Conservation (phyloP, 2,797 vertebrate species). For the Parauchenoglanis punctatus region DNA sequence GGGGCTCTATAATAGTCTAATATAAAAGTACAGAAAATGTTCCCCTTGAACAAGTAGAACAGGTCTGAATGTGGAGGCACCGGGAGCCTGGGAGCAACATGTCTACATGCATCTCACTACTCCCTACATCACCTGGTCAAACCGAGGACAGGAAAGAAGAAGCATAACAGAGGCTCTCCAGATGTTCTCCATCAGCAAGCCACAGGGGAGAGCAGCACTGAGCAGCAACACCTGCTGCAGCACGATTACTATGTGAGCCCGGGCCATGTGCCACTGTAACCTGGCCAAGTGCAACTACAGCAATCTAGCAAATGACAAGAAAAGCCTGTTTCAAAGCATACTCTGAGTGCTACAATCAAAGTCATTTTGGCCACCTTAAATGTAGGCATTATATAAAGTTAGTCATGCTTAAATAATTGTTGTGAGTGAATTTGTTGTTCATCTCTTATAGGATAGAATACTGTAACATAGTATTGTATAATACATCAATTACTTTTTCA, state of each 20-base stretch:
- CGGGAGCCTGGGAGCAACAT: constrained; percentile 79
- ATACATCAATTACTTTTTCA: background rate
- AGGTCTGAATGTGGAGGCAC: constrained; percentile 70
- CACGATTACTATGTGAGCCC: constrained; percentile 63
- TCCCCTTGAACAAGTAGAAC: constrained; percentile 50
- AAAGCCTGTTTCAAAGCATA: constrained; percentile 39
- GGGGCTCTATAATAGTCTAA: background rate
- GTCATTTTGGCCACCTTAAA: constrained; percentile 37
- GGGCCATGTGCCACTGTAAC: constrained; percentile 65
- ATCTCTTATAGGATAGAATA: background rate
- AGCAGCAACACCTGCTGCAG: constrained; percentile 79
- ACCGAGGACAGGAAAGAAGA: constrained; percentile 79
- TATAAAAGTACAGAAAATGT: background rate
- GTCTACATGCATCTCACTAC: constrained; percentile 79
- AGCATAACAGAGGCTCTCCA: constrained; percentile 80
- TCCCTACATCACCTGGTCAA: constrained; percentile 82
- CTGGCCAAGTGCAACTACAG: constrained; percentile 56
- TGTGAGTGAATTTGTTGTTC: background rate
- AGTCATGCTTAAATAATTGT: constrained; percentile 2
- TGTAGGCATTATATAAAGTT: constrained; percentile 23
- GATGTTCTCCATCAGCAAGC: constrained; percentile 82
- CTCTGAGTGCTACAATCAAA: constrained; percentile 8
- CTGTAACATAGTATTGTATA: constrained; percentile 32
- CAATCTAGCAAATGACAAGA: constrained; percentile 38
- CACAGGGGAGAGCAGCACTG: constrained; percentile 76